Base-by-base conservation (phyloP, 92 coral and sea anemone species). In the Bergia puertoricense region DNA sequence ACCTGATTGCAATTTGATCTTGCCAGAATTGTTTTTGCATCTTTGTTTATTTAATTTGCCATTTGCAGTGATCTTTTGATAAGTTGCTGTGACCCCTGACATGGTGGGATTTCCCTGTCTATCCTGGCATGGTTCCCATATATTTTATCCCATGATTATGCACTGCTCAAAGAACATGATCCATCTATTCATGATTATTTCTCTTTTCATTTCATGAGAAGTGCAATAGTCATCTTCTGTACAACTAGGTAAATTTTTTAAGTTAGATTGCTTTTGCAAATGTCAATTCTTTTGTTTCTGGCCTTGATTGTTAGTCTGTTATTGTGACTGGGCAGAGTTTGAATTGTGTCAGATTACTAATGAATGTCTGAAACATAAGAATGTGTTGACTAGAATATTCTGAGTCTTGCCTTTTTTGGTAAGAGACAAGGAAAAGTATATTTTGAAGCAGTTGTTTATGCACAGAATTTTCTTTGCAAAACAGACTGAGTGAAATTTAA, bases 311-410 rank as follows among this genome's bases (percentile, higher is more conserved):
- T 76, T 72, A 80, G 16, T 14, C 72, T 18, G 48, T 80, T 72
- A 80, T 57, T 80, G 71, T 80, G 37, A 30, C 71, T 80, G 38
- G 72, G 30, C 85, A 80, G 16, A 80, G 45, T 14, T 80, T 80
- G 42, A 38, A 23, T 38, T 79, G 71, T 80, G 85, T 80, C 56
- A 57, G 36, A 57, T 37, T 80, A 80, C 45, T 54, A 80, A 46
- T 37, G 56, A 80, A 72, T 57, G 48, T 56, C 85, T 56, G 85
- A 14, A 80, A 80, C 39, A 37, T 80, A 72, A 80, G 85, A 80
- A 54, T 36, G 36, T 72, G 76, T 72, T 72, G 76, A 72, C 76
- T 72, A 36, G 44, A 43, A 36, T 72, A 16, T 36, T 72, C 30
- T 23, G 40, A 43, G 8, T 72, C 76, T 9, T 4, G 22, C 43